A percentile compares a stretch with the other conserved stretches of the same genome.
Conservation (phyloP, 2,113 vertebrate species). For the Esox niger region DNA sequence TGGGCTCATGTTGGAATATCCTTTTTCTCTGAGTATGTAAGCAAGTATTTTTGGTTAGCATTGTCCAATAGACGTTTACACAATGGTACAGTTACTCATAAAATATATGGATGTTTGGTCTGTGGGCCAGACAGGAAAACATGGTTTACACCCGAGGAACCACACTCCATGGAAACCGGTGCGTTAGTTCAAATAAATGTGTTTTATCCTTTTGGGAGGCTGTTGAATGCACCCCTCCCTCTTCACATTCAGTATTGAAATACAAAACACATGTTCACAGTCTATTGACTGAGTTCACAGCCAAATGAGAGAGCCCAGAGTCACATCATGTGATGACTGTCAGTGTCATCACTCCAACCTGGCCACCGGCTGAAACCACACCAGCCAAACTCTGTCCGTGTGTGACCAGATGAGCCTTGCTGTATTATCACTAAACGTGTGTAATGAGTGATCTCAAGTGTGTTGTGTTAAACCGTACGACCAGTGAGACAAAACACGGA, state of each 20-base stretch:
- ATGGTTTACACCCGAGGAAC: conserved; percentile 46
- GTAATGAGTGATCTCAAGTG: background rate
- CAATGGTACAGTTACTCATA: conserved; percentile 30
- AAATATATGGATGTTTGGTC: conserved; percentile 39
- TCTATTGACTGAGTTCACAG: conserved; percentile 13
- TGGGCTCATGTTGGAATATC: too few species aligned
- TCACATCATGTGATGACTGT: conserved; percentile 34
- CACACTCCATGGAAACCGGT: conserved; percentile 30
- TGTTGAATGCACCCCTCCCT: conserved; percentile 50
- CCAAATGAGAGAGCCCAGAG: conserved; percentile 26
- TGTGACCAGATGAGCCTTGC: background rate
- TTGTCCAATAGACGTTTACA: too few species aligned
- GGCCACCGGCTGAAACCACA: conserved; percentile 36
- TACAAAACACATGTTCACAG: conserved; percentile 14
- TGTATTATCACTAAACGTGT: background rate
- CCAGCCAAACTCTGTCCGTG: conserved; percentile 20
- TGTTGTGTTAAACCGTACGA: background rate
- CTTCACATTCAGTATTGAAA: conserved; percentile 18
- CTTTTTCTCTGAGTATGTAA: too few species aligned
- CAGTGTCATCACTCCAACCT: conserved; percentile 32
- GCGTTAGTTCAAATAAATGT: conserved; percentile 40
- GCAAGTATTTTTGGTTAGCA: too few species aligned
- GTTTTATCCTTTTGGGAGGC: conserved; percentile 24
- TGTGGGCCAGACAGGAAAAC: conserved; percentile 9
- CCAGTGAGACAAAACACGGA: background rate